phyloP scores from a whole-genome alignment of 2,113 vertebrate species.

The Zosterops borbonicus region DNA sequence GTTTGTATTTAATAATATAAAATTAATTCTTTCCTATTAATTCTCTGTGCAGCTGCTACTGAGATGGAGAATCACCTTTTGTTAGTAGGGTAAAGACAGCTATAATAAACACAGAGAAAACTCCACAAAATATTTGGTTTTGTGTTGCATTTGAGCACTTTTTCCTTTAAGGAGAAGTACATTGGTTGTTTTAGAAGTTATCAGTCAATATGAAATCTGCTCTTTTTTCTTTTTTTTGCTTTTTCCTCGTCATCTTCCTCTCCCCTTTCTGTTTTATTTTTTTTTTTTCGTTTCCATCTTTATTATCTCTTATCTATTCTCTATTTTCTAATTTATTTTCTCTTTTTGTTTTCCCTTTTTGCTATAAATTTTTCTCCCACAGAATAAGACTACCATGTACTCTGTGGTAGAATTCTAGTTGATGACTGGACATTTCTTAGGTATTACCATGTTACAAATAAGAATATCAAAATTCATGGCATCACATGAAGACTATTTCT shows the following conservation, averaged over 20 bases:
- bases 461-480: not conserved
- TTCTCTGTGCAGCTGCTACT: not conserved
- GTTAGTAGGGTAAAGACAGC: not conserved
- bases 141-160: not conserved
- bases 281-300: not conserved
- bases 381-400: not conserved
- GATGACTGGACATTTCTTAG: not conserved
- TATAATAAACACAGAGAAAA: not conserved
- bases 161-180: not conserved
- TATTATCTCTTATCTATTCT: not conserved
- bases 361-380: not conserved
- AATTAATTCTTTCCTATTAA: not conserved
- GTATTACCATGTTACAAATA: not conserved
- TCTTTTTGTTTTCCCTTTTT: not conserved
- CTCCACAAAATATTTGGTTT: not conserved
- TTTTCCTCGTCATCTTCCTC: rapidly evolving
- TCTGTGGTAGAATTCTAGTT: not conserved
- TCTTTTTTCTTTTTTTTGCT: rapidly evolving
- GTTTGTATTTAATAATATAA: not conserved
- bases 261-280: rapidly evolving
- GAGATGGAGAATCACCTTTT: not conserved
- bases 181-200: not conserved
- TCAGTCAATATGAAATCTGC: not conserved
- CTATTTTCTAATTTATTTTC: not conserved
- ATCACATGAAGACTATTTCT: not conserved